Evolutionary conservation across 2,888 invertebrate species (phyloP), one percentile per base, ranked within the genome.

Genomic region (Chalcis sispes): DNA sequence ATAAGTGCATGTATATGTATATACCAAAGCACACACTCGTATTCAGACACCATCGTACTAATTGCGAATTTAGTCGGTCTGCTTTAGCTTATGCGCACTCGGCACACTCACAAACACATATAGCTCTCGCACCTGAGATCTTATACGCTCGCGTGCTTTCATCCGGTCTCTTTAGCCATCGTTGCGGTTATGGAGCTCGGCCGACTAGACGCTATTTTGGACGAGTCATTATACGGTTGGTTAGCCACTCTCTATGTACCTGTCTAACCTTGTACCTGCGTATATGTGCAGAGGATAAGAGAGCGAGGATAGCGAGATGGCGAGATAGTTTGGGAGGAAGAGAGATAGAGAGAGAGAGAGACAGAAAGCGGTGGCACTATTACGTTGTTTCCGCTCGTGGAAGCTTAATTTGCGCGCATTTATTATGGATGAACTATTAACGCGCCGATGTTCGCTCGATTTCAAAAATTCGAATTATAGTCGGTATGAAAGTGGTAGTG

Each of bases 1-100:
- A n/a, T n/a, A n/a, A n/a, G n/a, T n/a, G n/a, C n/a, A n/a, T n/a
- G n/a, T n/a, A n/a, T n/a, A n/a, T n/a, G n/a, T n/a, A n/a, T n/a
- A n/a, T n/a, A n/a, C n/a, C n/a, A n/a, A n/a, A n/a, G n/a, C n/a
- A n/a, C n/a, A n/a, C n/a, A n/a, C n/a, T n/a, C n/a, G n/a, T n/a
- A n/a, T n/a, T n/a, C n/a, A n/a, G n/a, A n/a, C n/a, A 50, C 18
- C 27, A 15, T n/a, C 32, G 29, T 20, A 3, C 29, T 64, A 48
- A 64, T 64, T 64, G 20, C 64, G 48, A 64, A 64, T 64, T 64
- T 64, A 64, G 64, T 18, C 18, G 20, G 20, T 8, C 2, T n/a
- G 10, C 7, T 23, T 29, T 5, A 32, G n/a, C n/a, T 10, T 7
- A 0, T 7, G 4, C 25, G 18, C 40, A 3, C n/a, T n/a, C n/a